Conservation (phyloP, 2,888 invertebrate species). For the Stenotaenia linearis region DNA sequence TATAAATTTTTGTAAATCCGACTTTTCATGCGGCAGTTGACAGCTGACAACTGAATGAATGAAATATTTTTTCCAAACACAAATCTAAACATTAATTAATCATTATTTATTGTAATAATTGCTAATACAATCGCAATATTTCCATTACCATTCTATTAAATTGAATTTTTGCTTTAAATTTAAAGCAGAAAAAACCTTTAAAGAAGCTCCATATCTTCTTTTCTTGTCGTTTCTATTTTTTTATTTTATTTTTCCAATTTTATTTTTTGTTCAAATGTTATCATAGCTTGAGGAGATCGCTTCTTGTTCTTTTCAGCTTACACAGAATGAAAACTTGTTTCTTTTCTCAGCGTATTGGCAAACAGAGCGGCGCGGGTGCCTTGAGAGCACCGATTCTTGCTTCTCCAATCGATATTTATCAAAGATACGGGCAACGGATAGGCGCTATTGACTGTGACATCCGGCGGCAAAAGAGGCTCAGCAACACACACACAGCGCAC, state of each 20-base stretch:
- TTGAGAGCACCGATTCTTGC: conserved; percentile 17
- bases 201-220: not conserved
- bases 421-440: conserved; percentile 17
- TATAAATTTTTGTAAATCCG: too few relatives aligned
- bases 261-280: conserved; percentile 8
- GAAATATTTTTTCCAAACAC: too few relatives aligned
- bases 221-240: not conserved
- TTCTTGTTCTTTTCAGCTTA: conserved; percentile 21
- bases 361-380: conserved; percentile 3
- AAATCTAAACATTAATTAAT: too few relatives aligned
- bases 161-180: too few relatives aligned
- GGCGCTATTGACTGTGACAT: conserved; percentile 23
- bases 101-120: too few relatives aligned
- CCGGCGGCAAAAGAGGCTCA: conserved; percentile 26
- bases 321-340: conserved; percentile 24
- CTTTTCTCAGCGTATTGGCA: conserved; percentile 17
- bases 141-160: too few relatives aligned
- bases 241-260: not conserved
- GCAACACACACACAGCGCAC: conserved; percentile 3
- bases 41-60: too few relatives aligned
- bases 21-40: too few relatives aligned
- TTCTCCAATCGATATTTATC: conserved; percentile 20
- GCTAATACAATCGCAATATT: too few relatives aligned
- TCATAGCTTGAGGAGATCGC: conserved; percentile 16
- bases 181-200: not conserved